Evolutionary conservation across 2,888 invertebrate species (phyloP).

Genomic region (Drosophila nigricruria): DNA sequence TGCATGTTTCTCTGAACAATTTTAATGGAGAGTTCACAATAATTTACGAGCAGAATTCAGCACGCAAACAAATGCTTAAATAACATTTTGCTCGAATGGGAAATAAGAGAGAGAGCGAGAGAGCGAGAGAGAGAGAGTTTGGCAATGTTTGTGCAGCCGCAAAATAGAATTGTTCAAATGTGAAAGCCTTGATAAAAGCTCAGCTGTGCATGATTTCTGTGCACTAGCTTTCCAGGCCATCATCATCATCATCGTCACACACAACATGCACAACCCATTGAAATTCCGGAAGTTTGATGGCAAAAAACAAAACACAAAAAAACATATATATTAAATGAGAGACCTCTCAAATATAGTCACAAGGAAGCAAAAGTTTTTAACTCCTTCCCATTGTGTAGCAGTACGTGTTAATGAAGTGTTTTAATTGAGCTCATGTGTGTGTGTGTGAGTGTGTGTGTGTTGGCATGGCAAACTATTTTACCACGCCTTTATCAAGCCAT

Average conservation of each 20-base stretch:
- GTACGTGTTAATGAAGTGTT: constrained; percentile 53
- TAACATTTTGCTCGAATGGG: constrained; percentile 46
- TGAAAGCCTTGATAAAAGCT: constrained; percentile 7
- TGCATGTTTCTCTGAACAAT: constrained; percentile 63
- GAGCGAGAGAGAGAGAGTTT: no score
- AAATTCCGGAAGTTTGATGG: constrained; percentile 9
- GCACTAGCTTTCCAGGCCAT: constrained; percentile 13
- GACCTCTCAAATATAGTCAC: not conserved
- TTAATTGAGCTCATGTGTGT: constrained; percentile 47
- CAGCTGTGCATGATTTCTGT: constrained; percentile 27
- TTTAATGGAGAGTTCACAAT: constrained; percentile 57
- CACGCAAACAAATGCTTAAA: constrained; percentile 74
- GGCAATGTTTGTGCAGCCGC: constrained; percentile 20
- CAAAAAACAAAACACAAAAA: not conserved
- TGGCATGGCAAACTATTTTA: constrained; percentile 11
- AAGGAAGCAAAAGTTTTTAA: constrained; percentile 12
- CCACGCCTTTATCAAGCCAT: constrained; percentile 21
- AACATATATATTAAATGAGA: not conserved
- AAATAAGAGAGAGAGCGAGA: not conserved
- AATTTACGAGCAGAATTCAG: constrained; percentile 54
- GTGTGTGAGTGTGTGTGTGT: not conserved
- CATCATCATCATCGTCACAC: not conserved
- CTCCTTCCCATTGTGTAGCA: not conserved
- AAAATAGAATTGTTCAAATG: constrained; percentile 8
- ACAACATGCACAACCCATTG: constrained; percentile 36